Base-by-base conservation (phyloP, 1,140 invertebrate species). In the Microplitis demolitor region DNA sequence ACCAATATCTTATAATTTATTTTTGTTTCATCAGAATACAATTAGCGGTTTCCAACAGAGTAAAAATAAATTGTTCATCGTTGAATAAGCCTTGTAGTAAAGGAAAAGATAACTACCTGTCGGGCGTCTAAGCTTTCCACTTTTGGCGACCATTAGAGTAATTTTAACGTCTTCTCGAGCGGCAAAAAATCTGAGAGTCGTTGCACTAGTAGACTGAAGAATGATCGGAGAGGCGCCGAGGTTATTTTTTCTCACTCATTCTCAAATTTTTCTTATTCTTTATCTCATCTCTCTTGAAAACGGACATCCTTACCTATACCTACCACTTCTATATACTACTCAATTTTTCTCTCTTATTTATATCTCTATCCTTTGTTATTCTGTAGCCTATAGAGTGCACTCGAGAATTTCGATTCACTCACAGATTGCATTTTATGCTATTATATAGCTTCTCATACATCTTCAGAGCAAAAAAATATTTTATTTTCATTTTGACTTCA, bases 181-280 rank as follows among this genome's bases (percentile, higher is more conserved):
- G 74, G 82, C 79, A 84, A 84, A 85, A 84, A 85, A 82, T 80
- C 74, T 16, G 54, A 56, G 37, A 66, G 83, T 83, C 79, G 82
- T 84, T 84, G 82, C 78, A 80, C 83, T 84, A 85, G 39, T 45
- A 45, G 39, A 84, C 83, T 85, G 83, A 84, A 84, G 84, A 84
- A 83, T 85, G 84, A 85, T 85, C 83, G 80, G 74, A 80, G 78
- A 83, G 84, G 83, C 83, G 84, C 83, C 83, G 78, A 82, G 68
- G 31, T 73, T 69, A 50, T 77, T 74, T 75, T 24, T 69, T 78
- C 74, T 66, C 69, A 75, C 61, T 68, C 74, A 71, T 61, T 64
- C 39, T 69, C 69, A 69, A 75, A 24, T 24, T 72, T 68, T 45
- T 71, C 61, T 62, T 4, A 45, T 54, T 69, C 51, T 74, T 64